phyloP scores from a whole-genome alignment of 1,140 invertebrate genomes.

The Drosophila ficusphila region DNA sequence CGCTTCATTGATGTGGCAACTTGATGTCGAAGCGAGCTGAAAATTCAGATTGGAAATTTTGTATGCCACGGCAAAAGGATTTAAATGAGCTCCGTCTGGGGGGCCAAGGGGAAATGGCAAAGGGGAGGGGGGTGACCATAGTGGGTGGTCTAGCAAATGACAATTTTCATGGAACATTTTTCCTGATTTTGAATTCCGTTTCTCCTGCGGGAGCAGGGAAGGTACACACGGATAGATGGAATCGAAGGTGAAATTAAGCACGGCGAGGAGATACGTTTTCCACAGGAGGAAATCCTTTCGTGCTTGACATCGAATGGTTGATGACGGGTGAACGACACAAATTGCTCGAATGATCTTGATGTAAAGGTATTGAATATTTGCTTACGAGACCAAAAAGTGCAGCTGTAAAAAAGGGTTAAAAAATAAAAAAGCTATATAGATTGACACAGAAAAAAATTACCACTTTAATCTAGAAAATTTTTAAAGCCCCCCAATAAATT shows the following conservation, averaged over 20 bases:
- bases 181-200: conserved; percentile 48
- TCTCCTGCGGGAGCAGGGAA: conserved; percentile 2
- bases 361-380: not conserved
- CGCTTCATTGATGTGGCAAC: conserved; percentile 53
- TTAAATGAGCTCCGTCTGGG: conserved; percentile 35
- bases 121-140: too few relatives aligned
- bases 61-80: conserved; percentile 36
- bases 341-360: conserved; percentile 24
- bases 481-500: too few relatives aligned
- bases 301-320: conserved; percentile 24
- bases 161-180: conserved; percentile 40
- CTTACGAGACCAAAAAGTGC: not conserved
- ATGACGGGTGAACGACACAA: conserved; percentile 27
- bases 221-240: conserved; percentile 18
- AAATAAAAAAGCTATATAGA: too few relatives aligned
- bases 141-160: conserved; percentile 8
- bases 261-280: conserved; percentile 11
- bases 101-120: not conserved
- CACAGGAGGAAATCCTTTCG: not conserved
- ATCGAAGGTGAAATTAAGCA: conserved; percentile 49
- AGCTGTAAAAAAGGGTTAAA: not conserved
- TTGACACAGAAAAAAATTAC: too few relatives aligned
- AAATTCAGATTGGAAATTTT: conserved; percentile 39
- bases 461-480: too few relatives aligned
- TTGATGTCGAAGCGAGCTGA: conserved; percentile 27